Percentiles rank a stretch among this genome's conserved stretches.
Evolutionary conservation across 2,797 vertebrate species (phyloP).

Genomic region (Atherinosoma microstoma): DNA sequence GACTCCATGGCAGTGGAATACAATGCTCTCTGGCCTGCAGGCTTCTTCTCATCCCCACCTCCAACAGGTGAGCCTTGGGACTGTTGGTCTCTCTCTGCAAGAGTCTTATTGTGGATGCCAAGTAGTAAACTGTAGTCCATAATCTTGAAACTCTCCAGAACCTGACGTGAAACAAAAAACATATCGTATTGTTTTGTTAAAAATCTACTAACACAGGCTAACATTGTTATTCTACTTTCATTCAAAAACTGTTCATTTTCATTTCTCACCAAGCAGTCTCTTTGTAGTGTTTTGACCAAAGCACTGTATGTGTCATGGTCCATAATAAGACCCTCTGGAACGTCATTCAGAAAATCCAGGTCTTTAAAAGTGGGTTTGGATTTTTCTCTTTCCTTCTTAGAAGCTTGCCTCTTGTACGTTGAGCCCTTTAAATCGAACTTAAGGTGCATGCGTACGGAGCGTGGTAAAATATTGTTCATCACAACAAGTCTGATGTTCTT

Average conservation of each 20-base stretch:
- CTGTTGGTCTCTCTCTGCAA: constrained; percentile 89
- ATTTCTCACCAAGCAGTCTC: constrained; percentile 93
- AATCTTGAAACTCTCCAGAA: constrained; percentile 97
- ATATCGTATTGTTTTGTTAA: constrained; percentile 9
- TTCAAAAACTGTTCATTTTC: not conserved
- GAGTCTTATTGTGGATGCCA: constrained; percentile 93
- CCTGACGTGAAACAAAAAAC: constrained; percentile 60
- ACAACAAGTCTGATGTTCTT: constrained; percentile 96
- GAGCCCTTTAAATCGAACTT: constrained; percentile 98
- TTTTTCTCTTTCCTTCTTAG: constrained; percentile 96
- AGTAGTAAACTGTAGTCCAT: constrained; percentile 98
- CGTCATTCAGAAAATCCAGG: constrained; percentile 93
- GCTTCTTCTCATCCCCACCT: constrained; percentile 88
- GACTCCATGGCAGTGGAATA: constrained; percentile 99
- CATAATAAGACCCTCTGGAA: constrained; percentile 90
- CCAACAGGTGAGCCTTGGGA: constrained; percentile 86
- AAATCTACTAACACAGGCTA: not conserved
- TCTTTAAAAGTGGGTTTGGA: constrained; percentile 94
- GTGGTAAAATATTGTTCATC: constrained; percentile 97
- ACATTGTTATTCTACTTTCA: constrained; percentile 14
- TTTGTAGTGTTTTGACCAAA: constrained; percentile 92
- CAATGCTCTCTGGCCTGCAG: constrained; percentile 90
- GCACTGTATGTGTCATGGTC: constrained; percentile 93
- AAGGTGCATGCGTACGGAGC: constrained; percentile 94
- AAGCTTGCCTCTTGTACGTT: constrained; percentile 94